Conservation (phyloP, 2,888 invertebrate genomes). For the Scaptomyza reducta region DNA sequence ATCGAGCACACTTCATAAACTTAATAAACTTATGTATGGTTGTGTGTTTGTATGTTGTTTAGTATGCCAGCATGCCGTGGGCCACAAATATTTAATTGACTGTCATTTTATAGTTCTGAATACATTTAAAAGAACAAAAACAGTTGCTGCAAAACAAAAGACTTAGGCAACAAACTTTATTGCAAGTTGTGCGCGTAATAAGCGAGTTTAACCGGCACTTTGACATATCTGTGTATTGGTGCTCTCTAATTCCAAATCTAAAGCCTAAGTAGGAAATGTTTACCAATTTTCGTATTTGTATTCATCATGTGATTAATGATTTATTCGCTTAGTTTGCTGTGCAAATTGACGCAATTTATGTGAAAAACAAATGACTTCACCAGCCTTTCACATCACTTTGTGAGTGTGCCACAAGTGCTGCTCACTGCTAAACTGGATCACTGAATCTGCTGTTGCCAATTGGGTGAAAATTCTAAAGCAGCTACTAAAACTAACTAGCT, state of each 20-base stretch:
- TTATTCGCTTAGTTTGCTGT: slow-evolving; percentile 29
- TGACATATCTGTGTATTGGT: slow-evolving; percentile 68
- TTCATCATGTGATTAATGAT: slow-evolving; percentile 53
- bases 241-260: slow-evolving; percentile 34
- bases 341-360: slow-evolving; percentile 66
- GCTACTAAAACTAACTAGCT: slow-evolving; percentile 29
- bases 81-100: slow-evolving; percentile 17
- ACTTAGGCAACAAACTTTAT: slow-evolving; percentile 58
- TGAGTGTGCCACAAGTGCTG: slow-evolving; percentile 29
- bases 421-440: slow-evolving; percentile 33
- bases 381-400: slow-evolving; percentile 51
- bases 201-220: slow-evolving; percentile 24
- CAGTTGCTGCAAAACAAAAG: slow-evolving; percentile 45
- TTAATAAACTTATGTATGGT: not conserved
- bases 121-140: slow-evolving; percentile 19
- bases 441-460: slow-evolving; percentile 42
- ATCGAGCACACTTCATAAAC: slow-evolving; percentile 21
- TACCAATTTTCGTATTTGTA: slow-evolving; percentile 44
- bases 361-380: slow-evolving; percentile 44
- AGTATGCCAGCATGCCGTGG: slow-evolving; percentile 44
- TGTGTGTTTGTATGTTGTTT: slow-evolving; percentile 28
- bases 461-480: slow-evolving; percentile 50
- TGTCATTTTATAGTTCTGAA: slow-evolving; percentile 10
- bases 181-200: slow-evolving; percentile 9
- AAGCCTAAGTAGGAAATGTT: slow-evolving; percentile 55